Evolutionary conservation across 2,888 invertebrate species (phyloP).

Genomic region (Lacanobia oleracea): DNA sequence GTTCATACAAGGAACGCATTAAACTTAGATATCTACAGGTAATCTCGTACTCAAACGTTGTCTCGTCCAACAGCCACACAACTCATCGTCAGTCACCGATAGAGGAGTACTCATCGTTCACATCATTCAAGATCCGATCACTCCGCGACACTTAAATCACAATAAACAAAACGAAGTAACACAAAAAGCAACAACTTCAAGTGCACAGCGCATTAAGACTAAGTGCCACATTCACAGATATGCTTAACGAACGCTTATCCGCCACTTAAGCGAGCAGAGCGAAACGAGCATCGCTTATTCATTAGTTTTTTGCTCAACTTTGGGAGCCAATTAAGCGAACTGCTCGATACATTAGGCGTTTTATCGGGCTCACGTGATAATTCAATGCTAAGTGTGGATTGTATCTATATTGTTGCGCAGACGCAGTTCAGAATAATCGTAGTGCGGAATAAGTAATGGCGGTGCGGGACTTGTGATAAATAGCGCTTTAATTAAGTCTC

Average conservation of each 20-base stretch:
- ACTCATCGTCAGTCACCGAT: background rate
- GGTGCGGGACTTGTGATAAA: conserved; percentile 42
- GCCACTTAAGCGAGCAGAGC: conserved; percentile 37
- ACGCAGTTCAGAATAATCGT: conserved; percentile 30
- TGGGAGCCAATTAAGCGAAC: conserved; percentile 61
- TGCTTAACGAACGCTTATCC: conserved; percentile 58
- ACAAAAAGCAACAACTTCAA: conserved; percentile 6
- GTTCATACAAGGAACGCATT: background rate
- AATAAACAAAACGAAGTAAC: conserved; percentile 32
- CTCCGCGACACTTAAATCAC: conserved; percentile 16
- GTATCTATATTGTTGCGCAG: conserved; percentile 48
- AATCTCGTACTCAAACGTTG: background rate
- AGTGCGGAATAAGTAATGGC: conserved; percentile 33
- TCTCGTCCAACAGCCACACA: background rate
- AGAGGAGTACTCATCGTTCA: conserved; percentile 13
- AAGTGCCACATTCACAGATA: conserved; percentile 52
- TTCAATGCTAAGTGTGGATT: conserved; percentile 52
- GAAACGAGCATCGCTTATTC: conserved; percentile 58
- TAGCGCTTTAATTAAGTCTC: conserved; percentile 48
- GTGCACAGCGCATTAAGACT: conserved; percentile 13
- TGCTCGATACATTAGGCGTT: conserved; percentile 58
- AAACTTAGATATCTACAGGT: background rate
- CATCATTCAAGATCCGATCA: conserved; percentile 10
- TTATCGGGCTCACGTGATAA: conserved; percentile 55
- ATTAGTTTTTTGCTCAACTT: conserved; percentile 57